Base-by-base conservation (phyloP, 2,888 invertebrate species). In the Eudemis profundana region DNA sequence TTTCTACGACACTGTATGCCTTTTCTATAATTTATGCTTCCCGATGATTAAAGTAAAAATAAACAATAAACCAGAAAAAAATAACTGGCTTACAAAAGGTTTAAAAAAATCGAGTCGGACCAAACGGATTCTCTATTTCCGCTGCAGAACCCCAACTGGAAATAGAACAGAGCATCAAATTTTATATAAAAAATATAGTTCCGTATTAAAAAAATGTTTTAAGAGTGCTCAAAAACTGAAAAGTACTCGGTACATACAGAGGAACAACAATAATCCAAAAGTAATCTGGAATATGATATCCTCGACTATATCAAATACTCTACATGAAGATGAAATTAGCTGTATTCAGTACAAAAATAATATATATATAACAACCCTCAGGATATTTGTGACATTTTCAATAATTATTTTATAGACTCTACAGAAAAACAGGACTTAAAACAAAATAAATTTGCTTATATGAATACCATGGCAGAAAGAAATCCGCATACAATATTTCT, bases 21-120 rank as follows among this genome's bases (percentile, higher is more conserved):
- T 49, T 4, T 49, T 49, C 14, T 29, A 49, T 27, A 49, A 49
- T 17, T 4, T 33, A 33, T 50, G 29, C 14, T 33, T 50, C 10
- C 49, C 49, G 14, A 29, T 15, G 3, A 51, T 21, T 12, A 36
- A 19, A 36, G 36, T n/a, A 4, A 53, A 53, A 23, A 53, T 21
- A 19, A 21, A 38, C 4, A 40, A 38, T 19, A 4, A n/a, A 21
- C 2, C n/a, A 1, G 2, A 10, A 15, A 40, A 40, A 15, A 40
- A 4, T 4, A 12, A 4, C 10, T 23, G 21, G 21, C 12, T 19
- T 12, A 46, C 21, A 46, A 21, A 46, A 46, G 38, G 38, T n/a
- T 3, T 38, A 38, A 38, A 38, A 8, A 38, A 38, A 14, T 38
- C 14, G 10, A 14, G n/a, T 38, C n/a, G 14, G 38, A 38, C n/a